Percentiles rank a stretch among this genome's conserved stretches.
phyloP scores from a whole-genome alignment of 2,888 invertebrate species.

The Kryphioiulus occultus region DNA sequence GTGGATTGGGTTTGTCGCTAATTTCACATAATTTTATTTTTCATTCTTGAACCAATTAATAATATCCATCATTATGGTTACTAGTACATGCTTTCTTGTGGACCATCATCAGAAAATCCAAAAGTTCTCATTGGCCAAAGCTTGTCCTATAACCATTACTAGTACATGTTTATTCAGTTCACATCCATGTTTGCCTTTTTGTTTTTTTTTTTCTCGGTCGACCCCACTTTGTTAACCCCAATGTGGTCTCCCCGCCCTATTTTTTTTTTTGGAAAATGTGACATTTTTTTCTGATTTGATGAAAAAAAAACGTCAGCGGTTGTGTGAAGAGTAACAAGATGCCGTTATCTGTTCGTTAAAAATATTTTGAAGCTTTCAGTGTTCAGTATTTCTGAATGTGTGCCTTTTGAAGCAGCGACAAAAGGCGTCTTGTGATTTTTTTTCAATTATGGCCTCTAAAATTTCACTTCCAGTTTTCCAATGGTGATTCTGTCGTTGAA shows the following conservation, averaged over 20 bases:
- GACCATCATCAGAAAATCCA: too few relatives aligned
- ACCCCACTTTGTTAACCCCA: background rate
- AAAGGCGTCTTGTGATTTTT: background rate
- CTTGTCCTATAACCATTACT: background rate
- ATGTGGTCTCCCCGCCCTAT: background rate
- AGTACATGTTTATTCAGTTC: background rate
- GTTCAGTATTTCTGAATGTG: too few relatives aligned
- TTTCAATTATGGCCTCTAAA: background rate
- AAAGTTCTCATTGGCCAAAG: background rate
- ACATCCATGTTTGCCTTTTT: background rate
- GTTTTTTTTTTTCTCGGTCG: background rate
- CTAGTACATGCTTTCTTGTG: too few relatives aligned
- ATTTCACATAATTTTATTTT: too few relatives aligned
- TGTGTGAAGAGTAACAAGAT: background rate
- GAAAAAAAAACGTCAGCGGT: background rate
- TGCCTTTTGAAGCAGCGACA: too few relatives aligned
- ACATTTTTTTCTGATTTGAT: background rate
- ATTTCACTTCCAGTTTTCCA: background rate
- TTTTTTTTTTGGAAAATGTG: background rate
- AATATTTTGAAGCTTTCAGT: background rate
- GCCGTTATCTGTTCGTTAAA: background rate
- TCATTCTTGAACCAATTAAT: too few relatives aligned
- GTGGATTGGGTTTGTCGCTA: too few relatives aligned
- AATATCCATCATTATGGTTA: too few relatives aligned
- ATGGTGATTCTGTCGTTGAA: background rate